phyloP scores from a whole-genome alignment of 2,113 vertebrate species.

The Mobula birostris region DNA sequence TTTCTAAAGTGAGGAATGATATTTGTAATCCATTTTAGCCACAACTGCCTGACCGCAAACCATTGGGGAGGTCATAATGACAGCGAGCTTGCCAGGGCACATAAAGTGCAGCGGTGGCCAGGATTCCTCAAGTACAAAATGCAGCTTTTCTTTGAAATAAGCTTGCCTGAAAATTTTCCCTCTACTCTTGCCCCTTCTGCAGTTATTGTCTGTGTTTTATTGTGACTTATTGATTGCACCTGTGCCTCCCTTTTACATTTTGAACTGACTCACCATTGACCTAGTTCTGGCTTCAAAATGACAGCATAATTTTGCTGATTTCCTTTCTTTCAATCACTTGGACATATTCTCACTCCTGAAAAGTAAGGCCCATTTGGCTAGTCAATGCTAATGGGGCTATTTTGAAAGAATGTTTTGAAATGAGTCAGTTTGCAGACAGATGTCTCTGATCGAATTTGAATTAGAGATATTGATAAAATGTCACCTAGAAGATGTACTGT shows the following conservation, averaged over 20 bases:
- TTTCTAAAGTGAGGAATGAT: slow-evolving; percentile 3
- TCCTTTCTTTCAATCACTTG: background rate
- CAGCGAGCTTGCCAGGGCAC: background rate
- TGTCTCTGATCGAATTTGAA: background rate
- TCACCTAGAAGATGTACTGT: background rate
- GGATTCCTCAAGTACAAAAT: background rate
- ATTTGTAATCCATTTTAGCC: background rate
- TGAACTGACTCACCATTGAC: background rate
- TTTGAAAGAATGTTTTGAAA: background rate
- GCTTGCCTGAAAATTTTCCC: background rate
- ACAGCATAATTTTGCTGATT: background rate
- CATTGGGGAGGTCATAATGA: background rate
- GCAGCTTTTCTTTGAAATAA: background rate
- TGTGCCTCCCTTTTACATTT: background rate
- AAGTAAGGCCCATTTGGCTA: background rate
- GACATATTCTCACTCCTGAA: background rate
- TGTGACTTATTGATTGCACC: background rate
- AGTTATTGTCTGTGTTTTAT: background rate
- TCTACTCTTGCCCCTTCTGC: background rate
- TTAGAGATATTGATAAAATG: background rate
- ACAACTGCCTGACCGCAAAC: background rate
- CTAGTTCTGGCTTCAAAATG: background rate
- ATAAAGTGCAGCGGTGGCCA: background rate
- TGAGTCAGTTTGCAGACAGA: background rate
- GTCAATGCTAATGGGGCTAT: background rate